Conservation (phyloP, 2,113 vertebrate genomes). For the Lepisosteus oculatus region DNA sequence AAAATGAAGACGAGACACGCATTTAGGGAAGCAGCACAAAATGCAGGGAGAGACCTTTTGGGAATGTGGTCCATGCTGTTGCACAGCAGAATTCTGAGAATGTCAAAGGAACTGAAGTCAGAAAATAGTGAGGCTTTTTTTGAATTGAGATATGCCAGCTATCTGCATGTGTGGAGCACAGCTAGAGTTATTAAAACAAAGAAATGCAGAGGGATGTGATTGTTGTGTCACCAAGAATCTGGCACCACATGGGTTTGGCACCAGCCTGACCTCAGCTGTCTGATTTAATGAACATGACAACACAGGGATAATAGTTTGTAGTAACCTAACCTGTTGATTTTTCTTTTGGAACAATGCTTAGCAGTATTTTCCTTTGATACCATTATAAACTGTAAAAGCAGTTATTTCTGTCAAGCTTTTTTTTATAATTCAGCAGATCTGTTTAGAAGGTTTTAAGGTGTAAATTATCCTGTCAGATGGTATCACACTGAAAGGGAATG, state of each 20-base stretch:
- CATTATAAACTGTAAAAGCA: constrained; percentile 3
- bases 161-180: constrained; percentile 2
- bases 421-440: constrained; percentile 22
- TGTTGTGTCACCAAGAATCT: constrained; percentile 38
- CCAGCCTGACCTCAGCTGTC: constrained; percentile 67
- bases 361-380: constrained; percentile 25
- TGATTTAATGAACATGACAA: constrained; percentile 32
- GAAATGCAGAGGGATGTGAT: constrained; percentile 24
- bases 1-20: neutral
- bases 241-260: constrained; percentile 59
- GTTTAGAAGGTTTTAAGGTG: constrained; percentile 52
- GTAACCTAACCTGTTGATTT: constrained; percentile 55
- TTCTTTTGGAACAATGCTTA: constrained; percentile 41
- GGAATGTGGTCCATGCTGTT: neutral
- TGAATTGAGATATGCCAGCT: constrained; percentile 3
- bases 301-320: constrained; percentile 46
- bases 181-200: constrained; percentile 30
- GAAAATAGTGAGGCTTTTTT: neutral
- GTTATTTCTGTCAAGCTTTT: constrained; percentile 10
- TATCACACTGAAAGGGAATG: constrained; percentile 43
- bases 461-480: constrained; percentile 58
- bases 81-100: constrained; percentile 3
- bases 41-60: neutral
- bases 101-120: neutral
- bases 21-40: too few species aligned